Conservation (phyloP, 2,113 vertebrate species). For the Pseudorectes ferrugineus region DNA sequence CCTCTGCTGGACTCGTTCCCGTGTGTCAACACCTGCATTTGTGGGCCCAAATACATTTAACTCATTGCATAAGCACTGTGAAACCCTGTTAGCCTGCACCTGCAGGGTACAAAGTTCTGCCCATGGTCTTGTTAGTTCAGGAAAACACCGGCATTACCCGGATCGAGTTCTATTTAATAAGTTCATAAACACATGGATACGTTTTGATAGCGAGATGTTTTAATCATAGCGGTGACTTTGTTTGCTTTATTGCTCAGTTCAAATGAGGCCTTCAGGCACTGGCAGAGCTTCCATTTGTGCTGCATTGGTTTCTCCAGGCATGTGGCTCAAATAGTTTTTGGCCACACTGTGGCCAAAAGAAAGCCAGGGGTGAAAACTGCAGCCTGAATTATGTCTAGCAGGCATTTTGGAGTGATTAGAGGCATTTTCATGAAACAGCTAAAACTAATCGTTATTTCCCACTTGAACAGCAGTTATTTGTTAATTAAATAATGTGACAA, state of each 20-base stretch:
- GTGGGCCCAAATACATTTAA: background rate
- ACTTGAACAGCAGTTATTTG: background rate
- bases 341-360: background rate
- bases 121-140: background rate
- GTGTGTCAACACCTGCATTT: background rate
- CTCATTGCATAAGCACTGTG: background rate
- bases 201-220: background rate
- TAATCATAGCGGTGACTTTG: background rate
- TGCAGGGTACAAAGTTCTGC: constrained; percentile 42
- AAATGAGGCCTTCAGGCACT: background rate
- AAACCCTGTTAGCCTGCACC: background rate
- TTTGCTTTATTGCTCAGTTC: background rate
- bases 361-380: background rate
- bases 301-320: background rate
- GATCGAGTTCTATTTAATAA: constrained; percentile 17
- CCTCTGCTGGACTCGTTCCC: background rate
- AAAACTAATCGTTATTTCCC: background rate
- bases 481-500: background rate
- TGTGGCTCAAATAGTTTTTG: background rate
- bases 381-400: background rate
- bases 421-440: background rate
- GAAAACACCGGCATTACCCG: background rate
- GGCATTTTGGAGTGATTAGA: background rate
- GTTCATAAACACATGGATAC: background rate
- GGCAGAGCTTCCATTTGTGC: background rate